Evolutionary conservation across 2,113 vertebrate species (phyloP).

Genomic region (Tragelaphus strepsiceros): DNA sequence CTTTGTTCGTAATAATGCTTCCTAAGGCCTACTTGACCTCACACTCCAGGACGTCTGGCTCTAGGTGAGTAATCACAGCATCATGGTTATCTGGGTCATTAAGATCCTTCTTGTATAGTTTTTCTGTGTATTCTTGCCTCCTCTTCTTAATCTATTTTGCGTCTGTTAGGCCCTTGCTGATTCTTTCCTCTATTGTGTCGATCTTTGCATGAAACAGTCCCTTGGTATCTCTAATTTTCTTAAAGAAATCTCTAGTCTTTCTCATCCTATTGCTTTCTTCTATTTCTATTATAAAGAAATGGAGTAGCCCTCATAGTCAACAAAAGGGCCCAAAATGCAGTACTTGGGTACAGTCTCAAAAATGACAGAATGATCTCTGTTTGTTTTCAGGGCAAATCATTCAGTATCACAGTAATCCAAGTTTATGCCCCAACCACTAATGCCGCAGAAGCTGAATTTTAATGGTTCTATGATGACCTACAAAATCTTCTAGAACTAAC

Average conservation of each 20-base stretch:
- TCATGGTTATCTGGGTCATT: no score
- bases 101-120: not conserved
- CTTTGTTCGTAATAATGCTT: not conserved
- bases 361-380: not conserved
- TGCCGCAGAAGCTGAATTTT: not conserved
- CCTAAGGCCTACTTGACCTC: not conserved
- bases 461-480: not conserved
- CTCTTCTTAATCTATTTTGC: not conserved
- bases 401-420: not conserved
- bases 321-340: not conserved
- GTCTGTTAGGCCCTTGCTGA: not conserved
- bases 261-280: not conserved
- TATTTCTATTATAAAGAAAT: not conserved
- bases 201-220: not conserved
- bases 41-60: not conserved
- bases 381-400: not conserved
- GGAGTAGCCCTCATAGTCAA: no score
- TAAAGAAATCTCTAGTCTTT: not conserved
- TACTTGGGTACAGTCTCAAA: not conserved
- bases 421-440: not conserved
- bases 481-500: not conserved
- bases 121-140: not conserved
- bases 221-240: not conserved
- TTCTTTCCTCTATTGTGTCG: not conserved
- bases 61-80: not conserved